Conservation (phyloP, 2,888 invertebrate species). For the Antheraea yamamai region DNA sequence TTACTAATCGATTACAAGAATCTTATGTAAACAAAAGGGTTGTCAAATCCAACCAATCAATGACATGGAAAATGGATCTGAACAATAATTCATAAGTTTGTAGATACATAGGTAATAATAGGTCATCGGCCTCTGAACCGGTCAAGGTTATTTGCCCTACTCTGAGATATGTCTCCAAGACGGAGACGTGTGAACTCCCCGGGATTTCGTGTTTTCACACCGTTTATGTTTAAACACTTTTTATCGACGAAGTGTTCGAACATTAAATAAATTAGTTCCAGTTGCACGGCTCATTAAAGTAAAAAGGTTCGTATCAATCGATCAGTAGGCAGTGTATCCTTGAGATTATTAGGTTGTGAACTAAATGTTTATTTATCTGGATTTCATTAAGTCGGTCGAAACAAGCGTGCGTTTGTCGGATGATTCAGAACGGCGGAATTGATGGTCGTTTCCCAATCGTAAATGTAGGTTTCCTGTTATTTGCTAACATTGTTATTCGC, state of each 20-base stretch:
- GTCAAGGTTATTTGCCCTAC: constrained; percentile 63
- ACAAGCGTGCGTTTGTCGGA: constrained; percentile 43
- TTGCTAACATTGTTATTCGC: constrained; percentile 38
- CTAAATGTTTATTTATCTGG: constrained; percentile 57
- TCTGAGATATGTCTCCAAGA: constrained; percentile 49
- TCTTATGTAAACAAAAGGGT: constrained; percentile 37
- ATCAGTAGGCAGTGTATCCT: constrained; percentile 36
- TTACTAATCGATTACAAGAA: constrained; percentile 46
- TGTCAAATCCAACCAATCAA: not conserved
- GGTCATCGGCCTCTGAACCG: constrained; percentile 65
- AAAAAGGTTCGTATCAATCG: constrained; percentile 50
- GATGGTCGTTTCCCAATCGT: constrained; percentile 43
- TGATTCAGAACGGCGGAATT: constrained; percentile 53
- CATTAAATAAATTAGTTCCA: constrained; percentile 35
- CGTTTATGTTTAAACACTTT: constrained; percentile 34
- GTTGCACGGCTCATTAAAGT: constrained; percentile 47
- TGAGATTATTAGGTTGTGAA: constrained; percentile 35
- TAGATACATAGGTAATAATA: constrained; percentile 21
- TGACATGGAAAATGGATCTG: not conserved
- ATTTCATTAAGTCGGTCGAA: constrained; percentile 46
- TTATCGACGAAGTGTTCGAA: constrained; percentile 29
- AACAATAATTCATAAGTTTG: constrained; percentile 13
- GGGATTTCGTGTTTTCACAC: constrained; percentile 46
- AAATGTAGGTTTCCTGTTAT: constrained; percentile 31
- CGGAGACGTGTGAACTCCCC: constrained; percentile 46